A percentile compares a stretch with the other conserved stretches of the same genome.
Evolutionary conservation across 2,113 vertebrate species (phyloP).

Genomic region (Petaurus breviceps): DNA sequence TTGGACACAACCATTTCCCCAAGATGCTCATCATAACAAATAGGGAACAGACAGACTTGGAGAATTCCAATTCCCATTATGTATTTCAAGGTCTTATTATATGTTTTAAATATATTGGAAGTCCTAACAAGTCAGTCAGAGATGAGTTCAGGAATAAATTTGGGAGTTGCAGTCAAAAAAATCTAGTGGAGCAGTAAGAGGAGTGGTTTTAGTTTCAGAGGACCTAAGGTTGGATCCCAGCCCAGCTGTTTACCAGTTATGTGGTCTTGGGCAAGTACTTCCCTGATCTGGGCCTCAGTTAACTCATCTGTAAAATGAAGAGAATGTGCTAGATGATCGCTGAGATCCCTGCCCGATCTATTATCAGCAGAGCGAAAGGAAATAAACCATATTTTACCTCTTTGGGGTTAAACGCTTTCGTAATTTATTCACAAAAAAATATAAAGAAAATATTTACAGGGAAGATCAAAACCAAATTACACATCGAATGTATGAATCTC

Average conservation of each 20-base stretch:
- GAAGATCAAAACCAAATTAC: conserved; percentile 11
- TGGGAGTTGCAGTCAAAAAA: neutral
- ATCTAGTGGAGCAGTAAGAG: neutral
- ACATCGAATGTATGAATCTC: neutral
- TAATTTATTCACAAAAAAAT: conserved; percentile 52
- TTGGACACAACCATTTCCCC: neutral
- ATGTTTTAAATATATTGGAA: conserved; percentile 7
- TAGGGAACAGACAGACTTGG: conserved; percentile 31
- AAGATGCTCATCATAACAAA: conserved; percentile 65
- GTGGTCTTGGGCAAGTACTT: neutral
- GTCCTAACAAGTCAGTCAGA: neutral
- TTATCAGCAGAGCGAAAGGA: neutral
- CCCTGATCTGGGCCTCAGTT: neutral
- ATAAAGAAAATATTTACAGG: neutral
- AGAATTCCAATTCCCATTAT: neutral
- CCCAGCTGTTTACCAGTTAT: neutral
- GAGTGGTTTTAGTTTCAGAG: neutral
- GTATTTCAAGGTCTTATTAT: conserved; percentile 42
- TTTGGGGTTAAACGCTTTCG: conserved; percentile 19
- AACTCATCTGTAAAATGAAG: neutral
- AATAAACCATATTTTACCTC: neutral
- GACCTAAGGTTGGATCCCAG: neutral
- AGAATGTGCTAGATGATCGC: neutral
- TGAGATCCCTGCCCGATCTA: neutral
- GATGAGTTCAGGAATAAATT: conserved; percentile 36